Base-by-base conservation (phyloP, 2,888 invertebrate species). In the Catocala nupta region DNA sequence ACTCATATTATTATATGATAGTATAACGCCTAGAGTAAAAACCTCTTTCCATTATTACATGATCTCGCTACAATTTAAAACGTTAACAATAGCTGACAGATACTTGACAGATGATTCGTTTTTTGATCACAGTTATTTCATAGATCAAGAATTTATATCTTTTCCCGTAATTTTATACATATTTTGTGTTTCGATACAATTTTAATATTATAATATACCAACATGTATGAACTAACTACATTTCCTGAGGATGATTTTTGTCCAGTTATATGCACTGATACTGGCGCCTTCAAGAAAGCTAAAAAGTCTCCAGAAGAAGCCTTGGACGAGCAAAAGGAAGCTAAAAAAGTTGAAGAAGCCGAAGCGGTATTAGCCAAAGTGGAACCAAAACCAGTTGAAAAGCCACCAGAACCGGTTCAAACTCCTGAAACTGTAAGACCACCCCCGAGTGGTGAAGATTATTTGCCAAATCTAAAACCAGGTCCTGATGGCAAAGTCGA, bases 401-500 rank as follows among this genome's bases (percentile, higher is more conserved):
- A 9, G 48, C 25, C 13, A 50, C 33, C 34, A 12, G 16, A 39
- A n/a, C 33, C 52, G 25, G 57, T 54, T 50, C 74, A 83, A 16
- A 57, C 68, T 45, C 55, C 62, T 42, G 76, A 75, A 59, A 33
- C 65, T 5, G 25, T 47, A 6, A 66, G 64, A 59, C 80, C 73
- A 11, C 59, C 73, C 10, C 71, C 78, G 5, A 66, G 78, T 6
- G 81, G 75, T 83, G 70, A 81, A 59, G 85, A 87, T 60, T 78
- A 90, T 67, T 80, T 92, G 0, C 87, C 90, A 0, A 81, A 83
- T 45, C 74, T 93, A 16, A 90, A 83, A 71, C 96, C 97, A 8
- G 97, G 96, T 92, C 96, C 96, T 4, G 96, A 97, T 1, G 97
- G 97, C 1, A 95, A 96, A 71, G 95, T 96, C 0, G 96, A 96